Evolutionary conservation across 2,888 invertebrate species (phyloP), one percentile per base, ranked within the genome.

Genomic region (Suillia variegata): DNA sequence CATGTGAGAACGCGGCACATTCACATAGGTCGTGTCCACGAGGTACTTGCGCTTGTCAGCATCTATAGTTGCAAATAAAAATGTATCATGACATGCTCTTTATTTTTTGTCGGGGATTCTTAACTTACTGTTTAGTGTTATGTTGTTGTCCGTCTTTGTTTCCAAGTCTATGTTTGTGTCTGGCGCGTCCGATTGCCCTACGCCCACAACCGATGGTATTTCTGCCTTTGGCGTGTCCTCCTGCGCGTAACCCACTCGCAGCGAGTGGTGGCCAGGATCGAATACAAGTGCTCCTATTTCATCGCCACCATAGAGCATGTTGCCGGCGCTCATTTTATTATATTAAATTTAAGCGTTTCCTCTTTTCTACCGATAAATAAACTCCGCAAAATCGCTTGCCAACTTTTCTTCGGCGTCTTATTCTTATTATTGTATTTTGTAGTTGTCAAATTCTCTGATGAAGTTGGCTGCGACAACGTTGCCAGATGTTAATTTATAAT

Each of bases 191-290:
- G 94, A 93, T n/a, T n/a, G n/a, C 12, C 89, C 89, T 6, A 95
- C 89, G 1, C 97, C 98, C 26, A 96, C 91, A 45, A 93, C 90
- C 0, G 96, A 91, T 0, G 98, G 97, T 59, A 98, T 96, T 85
- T 98, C 98, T 1, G 96, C 95, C 84, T 98, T 99, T 2, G 99
- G 99, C n/a, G 95, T 94, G 80, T 99, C 99, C 81, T 99, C 99
- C 74, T 93, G 93, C 17, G 93, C 93, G 83, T 91, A 94, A 21
- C 93, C 93, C 21, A 90, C 90, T 57, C 93, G 84, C 54, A 93
- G 81, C 0, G 94, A 93, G 82, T 93, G 92, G 70, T 94, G 93
- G 0, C 96, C 99, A 8, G 97, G 90, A 82, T 99, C 99, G 77
- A 99, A 97, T 31, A 99, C 99, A 66, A 99, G 81, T 0, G 98